phyloP scores from a whole-genome alignment of 2,888 invertebrate species.

The Xylocampa areola region DNA sequence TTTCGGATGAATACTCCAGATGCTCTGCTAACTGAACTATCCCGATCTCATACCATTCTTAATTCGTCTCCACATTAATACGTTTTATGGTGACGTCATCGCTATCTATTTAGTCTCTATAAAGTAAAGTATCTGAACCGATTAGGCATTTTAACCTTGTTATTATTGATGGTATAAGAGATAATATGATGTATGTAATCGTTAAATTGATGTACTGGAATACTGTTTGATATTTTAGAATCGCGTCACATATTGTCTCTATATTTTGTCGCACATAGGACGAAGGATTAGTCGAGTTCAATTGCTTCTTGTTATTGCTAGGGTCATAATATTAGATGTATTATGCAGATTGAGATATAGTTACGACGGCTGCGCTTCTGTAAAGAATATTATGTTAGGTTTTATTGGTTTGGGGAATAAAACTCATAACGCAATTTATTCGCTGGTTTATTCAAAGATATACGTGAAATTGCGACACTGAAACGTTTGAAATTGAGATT shows the following conservation, averaged over 20 bases:
- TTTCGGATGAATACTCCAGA: too few relatives aligned
- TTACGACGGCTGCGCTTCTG: slow-evolving; percentile 11
- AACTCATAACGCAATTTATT: background rate
- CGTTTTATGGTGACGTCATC: too few relatives aligned
- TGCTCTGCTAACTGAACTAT: too few relatives aligned
- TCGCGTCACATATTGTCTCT: background rate
- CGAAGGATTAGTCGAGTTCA: slow-evolving; percentile 12
- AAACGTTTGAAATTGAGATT: slow-evolving; percentile 5
- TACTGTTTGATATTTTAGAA: background rate
- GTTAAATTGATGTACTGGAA: too few relatives aligned
- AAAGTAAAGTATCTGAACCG: too few relatives aligned
- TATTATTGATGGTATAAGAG: too few relatives aligned
- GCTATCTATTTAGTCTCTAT: too few relatives aligned
- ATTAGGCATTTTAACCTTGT: too few relatives aligned
- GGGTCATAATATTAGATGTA: slow-evolving; percentile 20
- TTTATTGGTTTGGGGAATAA: slow-evolving; percentile 33
- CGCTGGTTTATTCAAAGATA: slow-evolving; percentile 5
- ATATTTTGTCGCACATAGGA: background rate
- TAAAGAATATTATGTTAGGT: slow-evolving; percentile 2
- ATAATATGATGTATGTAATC: too few relatives aligned
- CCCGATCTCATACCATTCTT: too few relatives aligned
- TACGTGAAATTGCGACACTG: slow-evolving; percentile 16
- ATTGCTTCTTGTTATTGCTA: slow-evolving; percentile 15
- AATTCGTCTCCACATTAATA: too few relatives aligned
- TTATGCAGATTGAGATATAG: slow-evolving; percentile 27